Evolutionary conservation across 2,113 vertebrate genomes (phyloP).

Genomic region (Rhabdomys dilectus): DNA sequence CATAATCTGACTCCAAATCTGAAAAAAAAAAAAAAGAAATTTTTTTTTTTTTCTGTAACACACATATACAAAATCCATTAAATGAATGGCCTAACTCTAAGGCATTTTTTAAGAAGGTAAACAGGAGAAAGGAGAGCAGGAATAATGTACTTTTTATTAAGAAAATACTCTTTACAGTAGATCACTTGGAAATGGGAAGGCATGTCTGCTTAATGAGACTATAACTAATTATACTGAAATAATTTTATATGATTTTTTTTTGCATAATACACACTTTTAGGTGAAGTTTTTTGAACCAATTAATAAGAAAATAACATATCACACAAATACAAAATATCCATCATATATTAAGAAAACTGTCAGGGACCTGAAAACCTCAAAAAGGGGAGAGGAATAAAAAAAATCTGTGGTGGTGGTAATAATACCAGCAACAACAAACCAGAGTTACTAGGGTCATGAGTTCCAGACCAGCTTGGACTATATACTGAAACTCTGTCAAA

Average conservation of each 20-base stretch:
- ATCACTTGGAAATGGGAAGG: background rate
- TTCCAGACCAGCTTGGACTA: background rate
- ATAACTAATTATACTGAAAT: background rate
- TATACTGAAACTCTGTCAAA: background rate
- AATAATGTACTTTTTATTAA: background rate
- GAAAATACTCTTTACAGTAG: background rate
- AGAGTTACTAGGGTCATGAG: background rate
- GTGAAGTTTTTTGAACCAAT: background rate
- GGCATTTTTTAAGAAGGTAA: background rate
- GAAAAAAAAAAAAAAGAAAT: constrained; percentile 44
- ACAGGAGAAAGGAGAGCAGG: background rate
- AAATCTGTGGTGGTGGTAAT: background rate
- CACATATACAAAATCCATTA: background rate
- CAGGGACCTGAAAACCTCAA: background rate
- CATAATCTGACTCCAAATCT: constrained; percentile 38
- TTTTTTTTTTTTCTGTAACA: background rate
- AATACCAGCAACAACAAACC: background rate
- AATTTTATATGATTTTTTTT: background rate
- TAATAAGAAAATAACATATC: background rate
- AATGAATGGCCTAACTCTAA: background rate
- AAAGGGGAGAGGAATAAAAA: accelerated
- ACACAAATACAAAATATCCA: background rate
- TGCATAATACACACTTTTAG: background rate
- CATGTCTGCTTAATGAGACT: background rate
- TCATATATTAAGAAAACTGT: background rate